Evolutionary conservation across 2,113 vertebrate genomes (phyloP).

Genomic region (Colossoma macropomum): DNA sequence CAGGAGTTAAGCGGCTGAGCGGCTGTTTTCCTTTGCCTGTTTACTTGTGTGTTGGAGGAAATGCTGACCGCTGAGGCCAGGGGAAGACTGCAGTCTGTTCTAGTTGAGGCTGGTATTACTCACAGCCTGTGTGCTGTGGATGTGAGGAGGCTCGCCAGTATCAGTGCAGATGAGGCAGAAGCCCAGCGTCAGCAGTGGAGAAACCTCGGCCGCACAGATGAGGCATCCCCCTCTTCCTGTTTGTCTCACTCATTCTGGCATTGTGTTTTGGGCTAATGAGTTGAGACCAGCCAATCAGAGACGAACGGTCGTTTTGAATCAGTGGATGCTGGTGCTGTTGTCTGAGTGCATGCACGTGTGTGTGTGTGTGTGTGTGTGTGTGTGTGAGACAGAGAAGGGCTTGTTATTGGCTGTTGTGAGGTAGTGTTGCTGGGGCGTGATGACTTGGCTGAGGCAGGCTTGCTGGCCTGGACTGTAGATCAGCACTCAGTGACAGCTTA

Average conservation of each 20-base stretch:
- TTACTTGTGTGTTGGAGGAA: slow-evolving; percentile 39
- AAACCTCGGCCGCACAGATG: slow-evolving; percentile 48
- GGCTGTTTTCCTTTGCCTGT: slow-evolving; percentile 40
- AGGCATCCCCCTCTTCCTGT: background rate
- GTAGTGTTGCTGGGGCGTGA: slow-evolving; percentile 2
- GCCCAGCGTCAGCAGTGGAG: slow-evolving; percentile 33
- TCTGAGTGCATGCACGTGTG: slow-evolving; percentile 23
- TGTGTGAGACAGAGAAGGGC: slow-evolving; percentile 37
- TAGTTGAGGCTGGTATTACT: slow-evolving; percentile 73
- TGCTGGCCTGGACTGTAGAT: background rate
- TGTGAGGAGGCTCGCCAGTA: slow-evolving; percentile 66
- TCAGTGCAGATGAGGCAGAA: slow-evolving; percentile 67
- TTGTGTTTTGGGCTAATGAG: slow-evolving; percentile 39
- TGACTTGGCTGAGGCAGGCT: background rate
- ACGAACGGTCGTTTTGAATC: background rate
- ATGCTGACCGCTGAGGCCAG: background rate
- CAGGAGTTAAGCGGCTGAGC: slow-evolving; percentile 45
- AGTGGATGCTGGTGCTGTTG: background rate
- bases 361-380: slow-evolving; percentile 22
- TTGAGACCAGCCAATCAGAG: slow-evolving; percentile 31
- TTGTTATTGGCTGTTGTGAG: slow-evolving; percentile 34
- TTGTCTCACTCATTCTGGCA: slow-evolving; percentile 6
- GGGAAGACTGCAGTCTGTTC: slow-evolving; percentile 64
- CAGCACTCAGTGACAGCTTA: slow-evolving; percentile 2
- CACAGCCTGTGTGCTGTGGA: slow-evolving; percentile 61